Evolutionary conservation across 35 echinoderm and acorn worm species (phyloP).

Genomic region (Ophioderma brevispina): DNA sequence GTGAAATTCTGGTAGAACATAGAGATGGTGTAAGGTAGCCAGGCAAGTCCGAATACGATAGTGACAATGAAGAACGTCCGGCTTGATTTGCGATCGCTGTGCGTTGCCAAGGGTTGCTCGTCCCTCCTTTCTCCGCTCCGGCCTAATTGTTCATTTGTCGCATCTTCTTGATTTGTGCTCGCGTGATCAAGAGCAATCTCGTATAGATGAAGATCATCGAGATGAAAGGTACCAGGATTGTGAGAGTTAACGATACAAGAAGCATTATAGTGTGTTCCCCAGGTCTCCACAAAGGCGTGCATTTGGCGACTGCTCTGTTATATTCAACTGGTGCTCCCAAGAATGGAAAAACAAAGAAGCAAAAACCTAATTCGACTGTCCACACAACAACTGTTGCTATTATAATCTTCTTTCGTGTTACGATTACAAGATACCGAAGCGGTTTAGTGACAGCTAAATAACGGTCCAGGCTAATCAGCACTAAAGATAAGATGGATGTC

Average conservation of each 20-base stretch:
- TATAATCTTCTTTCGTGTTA: not conserved
- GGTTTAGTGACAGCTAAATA: not conserved
- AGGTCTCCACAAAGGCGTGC: not conserved
- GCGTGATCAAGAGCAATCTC: not conserved
- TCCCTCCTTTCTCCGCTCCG: not conserved
- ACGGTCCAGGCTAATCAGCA: not conserved
- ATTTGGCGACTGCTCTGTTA: not conserved
- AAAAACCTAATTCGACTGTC: not conserved
- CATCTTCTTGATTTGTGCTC: not conserved
- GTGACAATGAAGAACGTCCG: not conserved
- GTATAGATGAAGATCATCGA: not conserved
- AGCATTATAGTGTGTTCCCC: not conserved
- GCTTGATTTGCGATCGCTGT: not conserved
- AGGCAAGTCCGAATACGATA: not conserved
- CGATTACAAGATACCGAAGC: not conserved
- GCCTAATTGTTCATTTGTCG: not conserved
- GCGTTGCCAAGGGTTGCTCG: not conserved
- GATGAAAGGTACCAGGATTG: not conserved
- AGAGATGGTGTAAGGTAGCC: not conserved
- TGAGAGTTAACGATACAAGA: not conserved
- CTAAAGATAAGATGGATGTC: not conserved
- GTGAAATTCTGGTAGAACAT: not conserved
- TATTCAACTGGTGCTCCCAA: not conserved
- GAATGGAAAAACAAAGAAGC: not conserved
- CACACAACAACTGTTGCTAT: not conserved